Base-by-base conservation (phyloP, 2,888 invertebrate genomes). In the Elgonia sp. region DNA sequence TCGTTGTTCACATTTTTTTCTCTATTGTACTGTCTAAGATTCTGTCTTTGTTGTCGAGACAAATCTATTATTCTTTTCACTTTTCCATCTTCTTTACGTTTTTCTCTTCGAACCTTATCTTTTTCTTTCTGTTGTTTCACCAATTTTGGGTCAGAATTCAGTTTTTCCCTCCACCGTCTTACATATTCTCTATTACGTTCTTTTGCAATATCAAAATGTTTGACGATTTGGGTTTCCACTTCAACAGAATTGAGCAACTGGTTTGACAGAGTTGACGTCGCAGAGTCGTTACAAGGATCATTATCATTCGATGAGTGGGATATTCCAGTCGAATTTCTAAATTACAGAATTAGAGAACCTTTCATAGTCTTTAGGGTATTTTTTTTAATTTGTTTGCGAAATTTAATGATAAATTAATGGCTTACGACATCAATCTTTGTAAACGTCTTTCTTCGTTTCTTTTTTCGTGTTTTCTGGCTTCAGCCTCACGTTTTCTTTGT, bases 1-100 rank as follows among this genome's bases (percentile, higher is more conserved):
- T 46, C 77, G 69, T 42, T 84, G 40, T 70, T 62, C 29, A 8
- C 84, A 77, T 62, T 84, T 84, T 39, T 72, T 69, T 70, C 70
- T 62, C 84, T 62, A 10, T 84, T 84, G 10, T 65, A 53, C 50
- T 77, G 53, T 39, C 65, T 53, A 37, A 79, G 46, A 60, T 42
- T 63, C 12, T 73, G n/a, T 67, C 63, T 84, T 69, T 65, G 37
- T 46, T 79, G 14, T 9, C 14, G 9, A 53, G 57, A 63, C 42
- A 79, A 14, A 40, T 80, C 37, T 40, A 16, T 79, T 14, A 77
- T 40, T 53, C 18, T 73, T 20, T 67, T 73, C 18, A 62, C 10
- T 75, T 60, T 84, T 50, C 76, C 83, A 21, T 84, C 72, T 8
- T 53, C 60, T 50, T 46, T 72, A 14, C 7, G 72, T 57, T 79